Conservation (phyloP, 2,113 vertebrate species). For the Erythrocercus mccallii region DNA sequence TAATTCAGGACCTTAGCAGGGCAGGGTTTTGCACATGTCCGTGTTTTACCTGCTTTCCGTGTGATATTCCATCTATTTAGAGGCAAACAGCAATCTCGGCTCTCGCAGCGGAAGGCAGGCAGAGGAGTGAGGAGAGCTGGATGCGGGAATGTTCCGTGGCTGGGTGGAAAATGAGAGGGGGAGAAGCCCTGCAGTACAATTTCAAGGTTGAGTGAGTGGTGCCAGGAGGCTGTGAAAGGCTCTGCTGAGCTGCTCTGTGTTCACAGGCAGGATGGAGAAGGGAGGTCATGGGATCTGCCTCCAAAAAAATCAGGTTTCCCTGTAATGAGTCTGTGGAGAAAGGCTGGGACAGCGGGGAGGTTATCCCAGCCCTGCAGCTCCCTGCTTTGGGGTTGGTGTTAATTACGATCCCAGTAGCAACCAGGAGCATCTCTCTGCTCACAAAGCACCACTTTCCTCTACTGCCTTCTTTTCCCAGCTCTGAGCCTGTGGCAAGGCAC, state of each 20-base stretch:
- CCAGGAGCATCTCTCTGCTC: background rate
- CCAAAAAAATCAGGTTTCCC: background rate
- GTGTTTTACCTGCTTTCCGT: background rate
- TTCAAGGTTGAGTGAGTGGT: slow-evolving; percentile 21
- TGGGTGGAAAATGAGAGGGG: background rate
- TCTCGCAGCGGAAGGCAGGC: fast-evolving
- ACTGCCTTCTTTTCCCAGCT: background rate
- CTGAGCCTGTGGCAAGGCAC: background rate
- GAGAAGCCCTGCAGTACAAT: slow-evolving; percentile 23
- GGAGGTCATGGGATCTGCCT: background rate
- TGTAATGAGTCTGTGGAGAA: background rate
- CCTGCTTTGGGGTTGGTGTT: background rate
- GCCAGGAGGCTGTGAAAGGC: background rate
- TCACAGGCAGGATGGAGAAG: background rate
- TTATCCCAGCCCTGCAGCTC: background rate
- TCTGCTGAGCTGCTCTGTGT: background rate
- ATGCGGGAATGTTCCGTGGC: background rate
- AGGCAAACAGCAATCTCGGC: fast-evolving
- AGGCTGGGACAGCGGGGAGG: background rate
- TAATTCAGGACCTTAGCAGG: background rate
- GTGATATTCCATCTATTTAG: background rate
- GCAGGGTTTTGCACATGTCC: background rate
- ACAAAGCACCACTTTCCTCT: background rate
- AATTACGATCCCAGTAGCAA: background rate
- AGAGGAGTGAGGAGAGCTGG: background rate